Conservation (phyloP, 1,140 invertebrate genomes). For the Thalassaphorura encarpata region DNA sequence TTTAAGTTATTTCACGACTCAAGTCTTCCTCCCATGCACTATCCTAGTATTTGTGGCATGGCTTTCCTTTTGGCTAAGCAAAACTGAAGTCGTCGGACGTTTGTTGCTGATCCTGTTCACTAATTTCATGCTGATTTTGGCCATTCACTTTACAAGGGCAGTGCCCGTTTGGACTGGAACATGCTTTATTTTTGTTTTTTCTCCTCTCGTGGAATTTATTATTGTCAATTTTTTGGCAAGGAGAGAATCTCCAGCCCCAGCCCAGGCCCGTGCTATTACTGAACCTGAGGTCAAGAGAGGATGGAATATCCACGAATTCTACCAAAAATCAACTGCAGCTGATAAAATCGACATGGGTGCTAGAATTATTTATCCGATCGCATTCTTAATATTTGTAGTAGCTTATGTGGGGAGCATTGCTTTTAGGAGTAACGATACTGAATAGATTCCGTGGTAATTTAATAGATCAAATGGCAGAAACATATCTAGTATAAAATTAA, state of each 20-base stretch:
- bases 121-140: slow-evolving; percentile 47
- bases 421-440: too few relatives aligned
- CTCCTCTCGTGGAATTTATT: slow-evolving; percentile 47
- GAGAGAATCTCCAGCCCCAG: neutral
- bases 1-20: slow-evolving; percentile 47
- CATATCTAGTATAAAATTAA: too few relatives aligned
- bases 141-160: slow-evolving; percentile 37
- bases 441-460: too few relatives aligned
- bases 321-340: neutral
- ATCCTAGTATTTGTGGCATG: slow-evolving; percentile 51
- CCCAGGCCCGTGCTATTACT: slow-evolving; percentile 38
- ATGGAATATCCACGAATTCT: neutral
- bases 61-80: slow-evolving; percentile 47
- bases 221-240: slow-evolving; percentile 45
- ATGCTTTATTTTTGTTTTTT: slow-evolving; percentile 49
- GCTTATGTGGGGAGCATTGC: too few relatives aligned
- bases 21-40: slow-evolving; percentile 44
- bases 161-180: slow-evolving; percentile 49
- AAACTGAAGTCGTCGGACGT: slow-evolving; percentile 43
- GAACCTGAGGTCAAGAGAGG: neutral
- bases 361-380: slow-evolving; percentile 16
- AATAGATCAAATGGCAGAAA: too few relatives aligned
- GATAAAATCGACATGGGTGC: slow-evolving; percentile 18
- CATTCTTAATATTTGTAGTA: slow-evolving; percentile 18
- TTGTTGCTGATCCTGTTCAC: slow-evolving; percentile 47